Base-by-base conservation (phyloP, 1,140 invertebrate genomes). In the Drosophila sulfurigaster region DNA sequence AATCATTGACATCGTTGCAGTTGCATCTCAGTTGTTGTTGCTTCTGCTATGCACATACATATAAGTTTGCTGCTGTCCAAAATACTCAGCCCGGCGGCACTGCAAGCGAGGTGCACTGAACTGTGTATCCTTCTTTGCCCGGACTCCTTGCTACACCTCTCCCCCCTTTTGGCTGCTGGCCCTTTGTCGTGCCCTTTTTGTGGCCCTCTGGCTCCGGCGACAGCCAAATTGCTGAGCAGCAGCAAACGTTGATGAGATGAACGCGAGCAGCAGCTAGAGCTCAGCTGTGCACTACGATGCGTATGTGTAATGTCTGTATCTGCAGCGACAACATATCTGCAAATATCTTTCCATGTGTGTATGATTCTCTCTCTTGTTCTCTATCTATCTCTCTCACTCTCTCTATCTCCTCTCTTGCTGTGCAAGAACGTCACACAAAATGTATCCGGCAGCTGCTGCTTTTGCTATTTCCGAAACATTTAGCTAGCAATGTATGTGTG, bases 401-500 rank as follows among this genome's bases (percentile, higher is more conserved):
- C 32, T 62, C 32, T 51, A 13, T 6, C 38, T 45, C 2, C 52
- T 25, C 20, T 25, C 20, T 25, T 25, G 20, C n/a, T 59, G 20
- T 59, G 20, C 49, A 43, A 46, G 64, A 16, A 43, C 13, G 43
- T 45, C 73, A 69, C 65, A 79, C 51, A 81, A 85, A 65, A 85
- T 78, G 78, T 82, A 82, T 87, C 79, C 79, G 75, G 73, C 70
- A 62, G 54, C 73, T 65, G 79, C 59, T 79, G 79, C 79, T 77
- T 73, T 57, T 82, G 79, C 82, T 46, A 73, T 74, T 87, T 87
- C 82, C 82, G 82, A 86, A 86, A 87, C 82, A 87, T 82, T 87
- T 87, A 70, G 76, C 71, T 13, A n/a, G 16, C 35, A 32, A 20
- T 49, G 10, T 1, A 25, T 28, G 11, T 68, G 45, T 67, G 10